Evolutionary conservation across 2,888 invertebrate genomes (phyloP).

Genomic region (Listrodromus nycthemerus): DNA sequence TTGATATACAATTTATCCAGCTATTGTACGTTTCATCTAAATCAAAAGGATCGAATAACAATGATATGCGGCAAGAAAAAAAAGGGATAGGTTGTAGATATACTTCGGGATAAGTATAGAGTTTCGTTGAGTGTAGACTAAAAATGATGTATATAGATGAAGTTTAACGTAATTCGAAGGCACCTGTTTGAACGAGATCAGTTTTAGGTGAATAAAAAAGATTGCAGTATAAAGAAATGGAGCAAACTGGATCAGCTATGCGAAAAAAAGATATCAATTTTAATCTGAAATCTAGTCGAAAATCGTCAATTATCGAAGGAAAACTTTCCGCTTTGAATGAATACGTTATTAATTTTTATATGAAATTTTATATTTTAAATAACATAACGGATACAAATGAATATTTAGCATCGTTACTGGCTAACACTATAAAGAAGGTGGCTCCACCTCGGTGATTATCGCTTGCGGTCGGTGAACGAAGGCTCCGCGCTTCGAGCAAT

Average conservation of each 20-base stretch:
- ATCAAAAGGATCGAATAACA: background rate
- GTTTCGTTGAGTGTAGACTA: too few relatives aligned
- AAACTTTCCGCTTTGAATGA: background rate
- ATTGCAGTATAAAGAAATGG: too few relatives aligned
- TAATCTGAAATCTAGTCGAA: too few relatives aligned
- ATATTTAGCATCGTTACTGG: background rate
- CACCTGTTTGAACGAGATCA: too few relatives aligned
- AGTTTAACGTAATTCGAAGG: too few relatives aligned
- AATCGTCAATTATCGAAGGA: too few relatives aligned
- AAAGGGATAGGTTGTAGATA: background rate
- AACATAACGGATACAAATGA: background rate
- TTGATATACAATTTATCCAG: background rate
- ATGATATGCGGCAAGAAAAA: background rate
- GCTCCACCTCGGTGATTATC: conserved; percentile 35
- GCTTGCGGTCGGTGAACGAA: conserved; percentile 1
- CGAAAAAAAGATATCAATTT: too few relatives aligned
- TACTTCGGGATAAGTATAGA: too few relatives aligned
- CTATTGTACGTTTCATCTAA: background rate
- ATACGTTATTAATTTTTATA: background rate
- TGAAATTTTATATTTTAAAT: background rate
- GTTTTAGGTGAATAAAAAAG: too few relatives aligned
- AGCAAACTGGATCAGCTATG: too few relatives aligned
- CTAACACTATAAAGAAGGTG: conserved; percentile 19
- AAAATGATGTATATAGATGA: too few relatives aligned
- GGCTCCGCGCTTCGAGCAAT: conserved; percentile 24